phyloP scores from a whole-genome alignment of 2,113 vertebrate species.

The Rostratula benghalensis region DNA sequence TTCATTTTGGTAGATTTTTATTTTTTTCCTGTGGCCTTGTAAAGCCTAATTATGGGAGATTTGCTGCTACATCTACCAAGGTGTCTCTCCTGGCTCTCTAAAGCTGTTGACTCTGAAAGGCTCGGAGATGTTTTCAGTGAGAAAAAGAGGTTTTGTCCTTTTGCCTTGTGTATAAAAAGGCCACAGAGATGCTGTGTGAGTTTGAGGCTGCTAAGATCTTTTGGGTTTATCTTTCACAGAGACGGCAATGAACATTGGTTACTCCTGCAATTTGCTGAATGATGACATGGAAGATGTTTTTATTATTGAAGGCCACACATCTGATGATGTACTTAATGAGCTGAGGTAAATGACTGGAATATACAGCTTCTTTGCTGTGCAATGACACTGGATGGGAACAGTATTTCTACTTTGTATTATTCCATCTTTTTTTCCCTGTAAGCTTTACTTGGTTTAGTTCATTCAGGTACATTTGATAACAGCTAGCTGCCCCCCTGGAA shows the following conservation, averaged over 20 bases:
- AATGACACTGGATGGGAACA: neutral
- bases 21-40: neutral
- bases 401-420: neutral
- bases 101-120: neutral
- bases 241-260: constrained; percentile 93
- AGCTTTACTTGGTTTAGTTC: neutral
- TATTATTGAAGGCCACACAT: constrained; percentile 76
- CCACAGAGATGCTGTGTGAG: neutral
- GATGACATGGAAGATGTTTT: constrained; percentile 90
- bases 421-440: neutral
- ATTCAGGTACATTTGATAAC: neutral
- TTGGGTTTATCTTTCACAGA: constrained; percentile 73
- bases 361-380: neutral
- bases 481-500: neutral
- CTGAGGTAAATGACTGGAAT: constrained; percentile 77
- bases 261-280: constrained; percentile 89
- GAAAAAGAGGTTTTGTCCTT: neutral
- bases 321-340: constrained; percentile 78
- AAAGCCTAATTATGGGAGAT: neutral
- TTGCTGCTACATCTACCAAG: neutral
- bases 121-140: neutral
- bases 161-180: neutral
- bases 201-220: neutral
- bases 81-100: neutral
- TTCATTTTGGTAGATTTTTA: neutral